Evolutionary conservation across 1,140 invertebrate species (phyloP).

Genomic region (Leptopilina clavipes): DNA sequence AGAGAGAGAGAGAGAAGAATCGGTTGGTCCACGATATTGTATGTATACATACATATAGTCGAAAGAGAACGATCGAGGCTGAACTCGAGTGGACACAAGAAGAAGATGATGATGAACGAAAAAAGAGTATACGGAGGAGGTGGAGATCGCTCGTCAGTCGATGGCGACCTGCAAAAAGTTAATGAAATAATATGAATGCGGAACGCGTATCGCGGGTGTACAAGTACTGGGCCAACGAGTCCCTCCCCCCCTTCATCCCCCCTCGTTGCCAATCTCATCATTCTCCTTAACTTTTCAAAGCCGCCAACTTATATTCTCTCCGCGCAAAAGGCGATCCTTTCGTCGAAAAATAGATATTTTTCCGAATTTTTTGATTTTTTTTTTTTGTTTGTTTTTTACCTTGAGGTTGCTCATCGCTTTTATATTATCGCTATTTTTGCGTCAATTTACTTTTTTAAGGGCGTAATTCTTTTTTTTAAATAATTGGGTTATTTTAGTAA

Average conservation of each 20-base stretch:
- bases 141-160: constrained; percentile 56
- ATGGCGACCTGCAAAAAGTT: constrained; percentile 68
- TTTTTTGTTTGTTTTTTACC: too few relatives aligned
- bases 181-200: constrained; percentile 75
- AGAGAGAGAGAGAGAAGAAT: constrained; percentile 12
- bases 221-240: constrained; percentile 68
- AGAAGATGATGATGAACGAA: constrained; percentile 45
- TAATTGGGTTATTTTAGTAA: too few relatives aligned
- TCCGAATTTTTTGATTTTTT: not conserved
- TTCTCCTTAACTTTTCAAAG: constrained; percentile 20
- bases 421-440: too few relatives aligned
- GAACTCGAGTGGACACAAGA: constrained; percentile 52
- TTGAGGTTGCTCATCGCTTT: too few relatives aligned
- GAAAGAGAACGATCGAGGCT: constrained; percentile 52
- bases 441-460: too few relatives aligned
- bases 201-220: constrained; percentile 72
- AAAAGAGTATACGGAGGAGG: constrained; percentile 47
- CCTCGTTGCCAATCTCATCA: constrained; percentile 41
- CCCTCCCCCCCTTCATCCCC: not conserved
- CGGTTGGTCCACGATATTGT: constrained; percentile 11
- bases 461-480: too few relatives aligned
- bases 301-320: not conserved
- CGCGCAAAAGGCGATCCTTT: not conserved
- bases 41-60: too few relatives aligned
- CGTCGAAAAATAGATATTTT: too few relatives aligned